phyloP scores from a whole-genome alignment of 2,888 invertebrate species.

The Hemithea aestivaria region DNA sequence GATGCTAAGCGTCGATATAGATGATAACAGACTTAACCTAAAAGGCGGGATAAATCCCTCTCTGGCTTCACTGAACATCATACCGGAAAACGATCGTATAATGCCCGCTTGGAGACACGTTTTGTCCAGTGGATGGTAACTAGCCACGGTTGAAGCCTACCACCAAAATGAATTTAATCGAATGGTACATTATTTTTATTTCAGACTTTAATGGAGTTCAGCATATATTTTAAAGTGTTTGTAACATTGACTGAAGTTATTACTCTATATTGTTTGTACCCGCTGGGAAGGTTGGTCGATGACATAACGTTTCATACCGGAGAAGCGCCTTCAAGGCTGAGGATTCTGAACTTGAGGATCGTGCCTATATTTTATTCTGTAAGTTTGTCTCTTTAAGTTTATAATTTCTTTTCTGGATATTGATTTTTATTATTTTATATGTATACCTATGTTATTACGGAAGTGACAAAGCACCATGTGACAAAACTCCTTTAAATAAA shows the following conservation, averaged over 20 bases:
- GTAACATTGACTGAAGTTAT: constrained; percentile 23
- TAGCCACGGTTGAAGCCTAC: no score
- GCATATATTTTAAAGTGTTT: constrained; percentile 30
- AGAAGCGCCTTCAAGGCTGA: constrained; percentile 30
- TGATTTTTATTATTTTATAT: not conserved
- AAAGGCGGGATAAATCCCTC: no score
- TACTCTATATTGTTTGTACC: constrained; percentile 33
- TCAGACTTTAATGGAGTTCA: constrained; percentile 30
- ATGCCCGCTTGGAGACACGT: no score
- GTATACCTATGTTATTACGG: no score
- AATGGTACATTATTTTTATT: constrained; percentile 17
- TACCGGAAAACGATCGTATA: no score
- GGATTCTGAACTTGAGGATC: constrained; percentile 31
- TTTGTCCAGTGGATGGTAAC: no score
- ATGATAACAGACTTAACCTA: no score
- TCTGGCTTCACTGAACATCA: no score
- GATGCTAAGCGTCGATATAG: no score
- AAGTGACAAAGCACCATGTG: no score
- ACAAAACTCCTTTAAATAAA: no score
- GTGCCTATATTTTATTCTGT: constrained; percentile 44
- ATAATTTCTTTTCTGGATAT: not conserved
- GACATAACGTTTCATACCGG: constrained; percentile 50
- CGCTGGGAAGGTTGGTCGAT: constrained; percentile 45
- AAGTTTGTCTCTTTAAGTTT: constrained; percentile 21
- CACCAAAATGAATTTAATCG: no score